phyloP scores from a whole-genome alignment of 2,888 invertebrate species.

The Rhimphoctona megacephalus region DNA sequence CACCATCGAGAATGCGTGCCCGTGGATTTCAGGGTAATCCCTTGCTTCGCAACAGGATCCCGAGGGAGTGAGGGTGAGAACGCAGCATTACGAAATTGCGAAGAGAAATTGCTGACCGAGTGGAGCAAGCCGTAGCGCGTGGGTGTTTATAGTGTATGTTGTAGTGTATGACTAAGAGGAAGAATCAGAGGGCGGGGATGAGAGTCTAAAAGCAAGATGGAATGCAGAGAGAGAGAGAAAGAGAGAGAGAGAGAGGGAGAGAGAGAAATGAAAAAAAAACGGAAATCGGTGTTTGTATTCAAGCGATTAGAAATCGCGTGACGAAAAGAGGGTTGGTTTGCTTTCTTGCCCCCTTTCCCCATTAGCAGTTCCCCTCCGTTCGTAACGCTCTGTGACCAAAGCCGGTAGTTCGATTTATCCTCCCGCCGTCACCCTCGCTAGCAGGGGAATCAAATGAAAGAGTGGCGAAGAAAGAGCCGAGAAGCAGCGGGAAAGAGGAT shows the following conservation, averaged over 20 bases:
- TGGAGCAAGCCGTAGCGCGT: constrained; percentile 23
- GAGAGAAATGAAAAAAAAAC: neutral
- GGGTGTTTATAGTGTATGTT: constrained; percentile 8
- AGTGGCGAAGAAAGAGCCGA: neutral
- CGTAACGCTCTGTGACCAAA: constrained; percentile 16
- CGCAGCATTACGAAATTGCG: constrained; percentile 54
- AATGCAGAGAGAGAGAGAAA: neutral
- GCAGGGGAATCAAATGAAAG: constrained; percentile 22
- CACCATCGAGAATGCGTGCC: constrained; percentile 11
- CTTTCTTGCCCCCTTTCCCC: neutral
- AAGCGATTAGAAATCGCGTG: constrained; percentile 55
- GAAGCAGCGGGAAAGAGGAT: neutral
- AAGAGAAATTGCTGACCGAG: constrained; percentile 57
- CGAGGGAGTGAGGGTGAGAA: constrained; percentile 41
- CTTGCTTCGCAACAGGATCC: constrained; percentile 34
- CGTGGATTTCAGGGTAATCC: constrained; percentile 17
- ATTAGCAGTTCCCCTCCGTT: constrained; percentile 1
- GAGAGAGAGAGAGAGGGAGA: neutral
- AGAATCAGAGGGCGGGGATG: neutral
- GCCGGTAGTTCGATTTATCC: constrained; percentile 17
- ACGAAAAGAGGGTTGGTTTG: constrained; percentile 36
- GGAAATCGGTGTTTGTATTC: constrained; percentile 62
- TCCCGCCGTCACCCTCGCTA: neutral
- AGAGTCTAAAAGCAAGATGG: neutral
- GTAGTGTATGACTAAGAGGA: constrained; percentile 2